Base-by-base conservation (phyloP, 92 coral and sea anemone genomes). In the Parazoanthus atlanticus region DNA sequence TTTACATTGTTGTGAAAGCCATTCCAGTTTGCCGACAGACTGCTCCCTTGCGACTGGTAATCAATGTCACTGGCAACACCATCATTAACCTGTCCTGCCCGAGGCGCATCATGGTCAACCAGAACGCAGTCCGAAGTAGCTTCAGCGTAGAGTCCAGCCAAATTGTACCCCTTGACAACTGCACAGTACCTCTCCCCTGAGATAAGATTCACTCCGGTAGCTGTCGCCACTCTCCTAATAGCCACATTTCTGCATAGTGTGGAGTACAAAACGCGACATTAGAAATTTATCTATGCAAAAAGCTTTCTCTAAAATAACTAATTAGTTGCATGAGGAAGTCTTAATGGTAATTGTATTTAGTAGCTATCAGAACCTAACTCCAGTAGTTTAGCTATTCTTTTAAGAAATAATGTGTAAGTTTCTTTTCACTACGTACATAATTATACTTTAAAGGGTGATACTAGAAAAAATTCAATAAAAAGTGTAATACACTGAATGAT, bases 61-160 rank as follows among this genome's bases (percentile, higher is more conserved):
- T 95, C 88, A 29, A 95, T 72, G 83, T 96, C 99, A 70, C 49
- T 78, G 13, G 90, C 38, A 23, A 74, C 77, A 25, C 99, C 99
- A 90, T 96, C 99, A 54, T 95, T 92, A 33, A 96, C 96, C 21
- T 29, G 30, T 5, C 99, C 99, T 40, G 95, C 91, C 47, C 65
- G 95, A 8, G 99, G 99, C 49, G 94, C 91, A 90, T 95, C 96
- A 74, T 92, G 98, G 91, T 96, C 99, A 33, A 96, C 92, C 28
- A 95, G 89, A 26, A 96, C 93, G 71, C 99, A 96, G 89, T 96
- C 89, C n/a, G 98, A 96, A 1, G 89, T 78, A 43, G 93, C 93
- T 82, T 93, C 91, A 11, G 88, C 40, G 80, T 54, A 88, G 15
- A 96, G 90, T 0, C 95, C 93, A 64, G 98, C 98, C 72, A 92